phyloP scores from a whole-genome alignment of 2,888 invertebrate genomes.

The Pemphredon lugubris region DNA sequence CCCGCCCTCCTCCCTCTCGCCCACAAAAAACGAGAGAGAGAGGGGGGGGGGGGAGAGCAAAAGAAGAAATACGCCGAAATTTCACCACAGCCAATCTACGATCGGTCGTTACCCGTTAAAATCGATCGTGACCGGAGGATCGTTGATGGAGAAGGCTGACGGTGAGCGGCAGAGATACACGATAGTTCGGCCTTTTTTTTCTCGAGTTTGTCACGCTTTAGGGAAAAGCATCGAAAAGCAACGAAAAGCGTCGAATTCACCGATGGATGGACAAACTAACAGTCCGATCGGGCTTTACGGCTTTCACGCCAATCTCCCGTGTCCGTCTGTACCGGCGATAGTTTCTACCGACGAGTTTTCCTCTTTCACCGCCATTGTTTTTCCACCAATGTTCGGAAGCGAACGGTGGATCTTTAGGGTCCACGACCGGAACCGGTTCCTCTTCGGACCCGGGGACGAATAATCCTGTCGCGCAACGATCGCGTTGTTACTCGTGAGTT shows the following conservation, averaged over 20 bases:
- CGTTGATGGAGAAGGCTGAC: slow-evolving; percentile 24
- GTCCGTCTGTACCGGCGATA: slow-evolving; percentile 35
- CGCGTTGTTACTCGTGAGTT: no score
- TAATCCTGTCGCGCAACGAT: no score
- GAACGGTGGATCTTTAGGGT: slow-evolving; percentile 10
- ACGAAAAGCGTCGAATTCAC: slow-evolving; percentile 45
- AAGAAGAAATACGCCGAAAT: slow-evolving; percentile 15
- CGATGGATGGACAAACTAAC: slow-evolving; percentile 58
- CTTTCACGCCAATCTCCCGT: slow-evolving; percentile 52
- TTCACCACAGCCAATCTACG: slow-evolving; percentile 28
- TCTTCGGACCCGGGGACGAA: no score
- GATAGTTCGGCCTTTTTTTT: slow-evolving; percentile 1
- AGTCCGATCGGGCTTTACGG: slow-evolving; percentile 52
- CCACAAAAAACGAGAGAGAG: background rate
- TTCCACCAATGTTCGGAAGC: background rate
- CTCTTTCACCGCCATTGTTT: background rate
- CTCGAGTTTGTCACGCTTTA: background rate
- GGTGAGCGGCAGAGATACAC: background rate
- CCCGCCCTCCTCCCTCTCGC: background rate
- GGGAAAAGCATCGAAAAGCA: background rate
- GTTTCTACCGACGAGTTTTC: slow-evolving; percentile 33
- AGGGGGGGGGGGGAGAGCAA: background rate
- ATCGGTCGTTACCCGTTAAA: slow-evolving; percentile 1
- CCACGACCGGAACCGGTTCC: no score
- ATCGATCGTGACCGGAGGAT: slow-evolving; percentile 19